phyloP scores from a whole-genome alignment of 2,113 vertebrate genomes.

The Hyla sarda region DNA sequence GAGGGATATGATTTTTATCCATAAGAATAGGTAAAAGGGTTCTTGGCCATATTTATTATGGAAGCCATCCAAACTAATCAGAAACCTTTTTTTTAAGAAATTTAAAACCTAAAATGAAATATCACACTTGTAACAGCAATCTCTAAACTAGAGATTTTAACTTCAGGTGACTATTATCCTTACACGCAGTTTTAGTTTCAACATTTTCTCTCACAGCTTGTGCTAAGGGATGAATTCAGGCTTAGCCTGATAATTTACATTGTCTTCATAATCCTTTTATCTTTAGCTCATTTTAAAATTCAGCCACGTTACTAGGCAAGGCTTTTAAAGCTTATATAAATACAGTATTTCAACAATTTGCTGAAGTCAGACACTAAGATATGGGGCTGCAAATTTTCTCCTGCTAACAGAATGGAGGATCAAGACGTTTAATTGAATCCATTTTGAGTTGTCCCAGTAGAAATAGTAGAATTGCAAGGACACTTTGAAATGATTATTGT shows the following conservation, averaged over 20 bases:
- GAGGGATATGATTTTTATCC: too few relatives aligned
- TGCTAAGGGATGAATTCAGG: background rate
- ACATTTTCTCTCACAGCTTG: background rate
- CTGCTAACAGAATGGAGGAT: background rate
- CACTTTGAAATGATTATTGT: constrained; percentile 16
- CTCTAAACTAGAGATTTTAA: background rate
- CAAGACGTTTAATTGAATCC: constrained; percentile 16
- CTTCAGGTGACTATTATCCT: background rate
- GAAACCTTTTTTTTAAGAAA: background rate
- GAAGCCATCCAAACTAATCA: background rate
- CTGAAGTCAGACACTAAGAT: background rate
- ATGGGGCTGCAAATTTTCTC: background rate
- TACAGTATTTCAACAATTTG: background rate
- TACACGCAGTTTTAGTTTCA: background rate
- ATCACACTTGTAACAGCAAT: background rate
- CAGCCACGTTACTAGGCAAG: background rate
- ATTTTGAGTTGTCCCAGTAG: background rate
- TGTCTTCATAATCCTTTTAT: background rate
- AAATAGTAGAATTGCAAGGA: background rate
- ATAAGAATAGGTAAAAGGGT: too few relatives aligned
- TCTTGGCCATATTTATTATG: background rate
- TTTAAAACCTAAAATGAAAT: background rate
- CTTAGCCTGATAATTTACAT: background rate
- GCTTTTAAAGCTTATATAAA: background rate
- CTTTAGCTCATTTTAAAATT: background rate